These are phyloP conservation scores for Pseudobourletiella spinata DNA, from an alignment of 1,140 invertebrate species.

Conservation along the genomic window DNA sequence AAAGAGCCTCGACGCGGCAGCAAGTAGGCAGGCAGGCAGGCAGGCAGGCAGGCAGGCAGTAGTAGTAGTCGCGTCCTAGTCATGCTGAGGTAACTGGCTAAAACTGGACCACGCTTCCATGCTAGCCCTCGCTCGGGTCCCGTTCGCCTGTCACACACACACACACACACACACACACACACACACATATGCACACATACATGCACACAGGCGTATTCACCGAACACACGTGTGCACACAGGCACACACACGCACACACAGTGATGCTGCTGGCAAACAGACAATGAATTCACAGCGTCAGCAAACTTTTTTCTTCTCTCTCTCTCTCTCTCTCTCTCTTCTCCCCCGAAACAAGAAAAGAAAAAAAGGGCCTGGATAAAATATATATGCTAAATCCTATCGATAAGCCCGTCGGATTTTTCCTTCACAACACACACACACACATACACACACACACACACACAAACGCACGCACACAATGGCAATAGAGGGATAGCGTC, in stretches of 20 bases:
- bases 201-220: neutral
- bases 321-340: neutral
- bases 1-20: no score
- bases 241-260: neutral
- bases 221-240: neutral
- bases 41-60: no score
- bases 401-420: slow-evolving; percentile 31
- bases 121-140: no score
- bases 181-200: neutral
- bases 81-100: no score
- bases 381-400: slow-evolving; percentile 32
- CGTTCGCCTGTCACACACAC: no score
- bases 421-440: neutral
- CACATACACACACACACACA: no score
- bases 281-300: slow-evolving; percentile 17
- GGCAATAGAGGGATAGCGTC: neutral
- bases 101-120: no score
- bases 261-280: neutral
- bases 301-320: slow-evolving; percentile 17
- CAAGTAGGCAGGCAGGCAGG: no score
- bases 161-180: neutral
- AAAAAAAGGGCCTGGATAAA: slow-evolving; percentile 5
- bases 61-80: no score
- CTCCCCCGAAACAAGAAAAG: neutral
- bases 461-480: neutral